Conservation (phyloP, 2,888 invertebrate species). For the Pterobdella sp. region DNA sequence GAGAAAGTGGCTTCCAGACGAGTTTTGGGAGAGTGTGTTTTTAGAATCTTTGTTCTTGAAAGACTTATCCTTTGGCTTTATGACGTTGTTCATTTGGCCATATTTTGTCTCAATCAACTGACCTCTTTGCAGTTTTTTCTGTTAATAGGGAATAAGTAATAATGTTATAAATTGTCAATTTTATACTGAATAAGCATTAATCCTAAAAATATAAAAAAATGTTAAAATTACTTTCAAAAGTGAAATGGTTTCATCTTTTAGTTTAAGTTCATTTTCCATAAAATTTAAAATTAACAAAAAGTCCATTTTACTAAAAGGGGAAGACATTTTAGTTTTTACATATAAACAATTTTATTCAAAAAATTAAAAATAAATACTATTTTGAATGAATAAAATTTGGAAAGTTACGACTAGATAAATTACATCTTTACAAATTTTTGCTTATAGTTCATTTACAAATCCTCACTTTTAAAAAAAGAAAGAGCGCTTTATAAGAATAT, state of each 20-base stretch:
- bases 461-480: too few species aligned
- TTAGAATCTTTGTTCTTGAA: not conserved
- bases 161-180: not conserved
- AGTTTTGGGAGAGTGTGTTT: not conserved
- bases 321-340: not conserved
- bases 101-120: not conserved
- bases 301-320: constrained; percentile 26
- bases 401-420: too few species aligned
- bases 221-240: constrained; percentile 7
- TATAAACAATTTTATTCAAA: not conserved
- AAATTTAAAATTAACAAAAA: constrained; percentile 26
- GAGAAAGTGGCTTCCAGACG: not conserved
- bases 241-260: constrained; percentile 20
- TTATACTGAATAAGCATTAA: not conserved
- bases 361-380: not conserved
- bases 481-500: too few species aligned
- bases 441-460: too few species aligned
- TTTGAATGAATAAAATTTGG: too few species aligned
- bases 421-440: too few species aligned
- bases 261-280: constrained; percentile 27
- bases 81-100: not conserved
- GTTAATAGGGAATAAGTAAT: not conserved
- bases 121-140: not conserved
- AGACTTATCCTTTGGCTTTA: not conserved
- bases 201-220: not conserved